A percentile compares a stretch with the other conserved stretches of the same genome.
These are phyloP conservation scores for Acleris sparsana DNA, from an alignment of 2,888 invertebrate genomes.

Conservation along the genomic window DNA sequence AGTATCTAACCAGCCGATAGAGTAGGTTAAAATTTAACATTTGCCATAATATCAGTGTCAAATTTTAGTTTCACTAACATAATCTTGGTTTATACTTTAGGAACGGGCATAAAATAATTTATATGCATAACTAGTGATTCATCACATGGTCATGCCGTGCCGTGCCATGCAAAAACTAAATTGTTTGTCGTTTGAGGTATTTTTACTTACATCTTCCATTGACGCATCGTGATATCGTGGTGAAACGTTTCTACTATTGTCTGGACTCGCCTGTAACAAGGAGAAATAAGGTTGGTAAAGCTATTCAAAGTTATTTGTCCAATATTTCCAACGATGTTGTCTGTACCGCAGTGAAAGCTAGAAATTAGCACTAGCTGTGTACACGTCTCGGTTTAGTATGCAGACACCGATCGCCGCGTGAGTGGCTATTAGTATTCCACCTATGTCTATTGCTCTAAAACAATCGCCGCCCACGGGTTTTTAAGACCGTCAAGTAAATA, in stretches of 20 bases:
- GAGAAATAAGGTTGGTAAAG: slow-evolving; percentile 9
- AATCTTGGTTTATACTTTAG: too few species aligned
- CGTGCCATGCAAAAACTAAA: neutral
- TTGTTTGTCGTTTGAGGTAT: neutral
- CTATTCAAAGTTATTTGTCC: neutral
- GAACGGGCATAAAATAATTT: too few species aligned
- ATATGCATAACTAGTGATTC: neutral
- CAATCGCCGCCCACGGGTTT: slow-evolving; percentile 67
- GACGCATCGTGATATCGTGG: slow-evolving; percentile 78
- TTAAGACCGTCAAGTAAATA: slow-evolving; percentile 62
- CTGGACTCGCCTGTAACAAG: slow-evolving; percentile 79
- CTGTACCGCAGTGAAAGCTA: slow-evolving; percentile 28
- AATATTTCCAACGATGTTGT: slow-evolving; percentile 3
- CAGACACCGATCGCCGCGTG: slow-evolving; percentile 45
- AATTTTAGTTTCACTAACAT: too few species aligned
- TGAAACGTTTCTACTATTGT: slow-evolving; percentile 79
- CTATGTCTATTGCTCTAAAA: slow-evolving; percentile 62
- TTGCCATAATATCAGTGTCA: too few species aligned
- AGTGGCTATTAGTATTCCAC: slow-evolving; percentile 65
- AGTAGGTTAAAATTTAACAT: too few species aligned
- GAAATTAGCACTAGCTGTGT: slow-evolving; percentile 29
- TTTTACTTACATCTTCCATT: slow-evolving; percentile 76
- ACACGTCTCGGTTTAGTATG: slow-evolving; percentile 26
- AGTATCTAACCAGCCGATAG: too few species aligned
- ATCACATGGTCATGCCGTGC: neutral